These are phyloP conservation scores for Caenorhabditis angaria DNA, from an alignment of 2,888 invertebrate species.

Conservation along the genomic window DNA sequence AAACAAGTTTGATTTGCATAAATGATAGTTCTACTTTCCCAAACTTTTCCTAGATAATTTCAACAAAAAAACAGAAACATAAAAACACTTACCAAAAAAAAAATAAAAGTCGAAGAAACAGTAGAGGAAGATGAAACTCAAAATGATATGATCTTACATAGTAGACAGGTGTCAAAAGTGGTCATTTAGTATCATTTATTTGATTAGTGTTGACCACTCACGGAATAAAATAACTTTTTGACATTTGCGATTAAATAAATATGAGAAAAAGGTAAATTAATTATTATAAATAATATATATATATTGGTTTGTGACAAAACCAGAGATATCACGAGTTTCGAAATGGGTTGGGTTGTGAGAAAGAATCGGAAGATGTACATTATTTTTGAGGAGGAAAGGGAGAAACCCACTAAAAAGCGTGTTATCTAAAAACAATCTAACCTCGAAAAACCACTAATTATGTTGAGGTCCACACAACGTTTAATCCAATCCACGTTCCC, in stretches of 20 bases:
- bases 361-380: too few species aligned
- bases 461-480: neutral
- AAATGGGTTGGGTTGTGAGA: too few species aligned
- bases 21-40: neutral
- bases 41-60: neutral
- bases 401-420: slow-evolving; percentile 1
- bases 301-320: too few species aligned
- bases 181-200: neutral
- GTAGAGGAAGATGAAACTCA: neutral
- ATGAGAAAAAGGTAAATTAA: neutral
- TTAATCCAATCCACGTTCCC: too few species aligned
- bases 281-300: too few species aligned
- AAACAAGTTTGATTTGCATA: neutral
- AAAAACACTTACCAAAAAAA: neutral
- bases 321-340: neutral
- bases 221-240: slow-evolving; percentile 2
- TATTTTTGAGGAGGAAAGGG: too few species aligned
- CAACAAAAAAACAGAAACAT: neutral
- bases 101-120: neutral
- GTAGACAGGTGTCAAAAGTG: neutral
- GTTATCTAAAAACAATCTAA: neutral
- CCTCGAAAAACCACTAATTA: slow-evolving; percentile 1
- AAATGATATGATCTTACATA: neutral
- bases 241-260: slow-evolving; percentile 1
- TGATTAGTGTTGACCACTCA: slow-evolving; percentile 2